Evolutionary conservation across 2,113 vertebrate species (phyloP).

Genomic region (Phocoena phocoena): DNA sequence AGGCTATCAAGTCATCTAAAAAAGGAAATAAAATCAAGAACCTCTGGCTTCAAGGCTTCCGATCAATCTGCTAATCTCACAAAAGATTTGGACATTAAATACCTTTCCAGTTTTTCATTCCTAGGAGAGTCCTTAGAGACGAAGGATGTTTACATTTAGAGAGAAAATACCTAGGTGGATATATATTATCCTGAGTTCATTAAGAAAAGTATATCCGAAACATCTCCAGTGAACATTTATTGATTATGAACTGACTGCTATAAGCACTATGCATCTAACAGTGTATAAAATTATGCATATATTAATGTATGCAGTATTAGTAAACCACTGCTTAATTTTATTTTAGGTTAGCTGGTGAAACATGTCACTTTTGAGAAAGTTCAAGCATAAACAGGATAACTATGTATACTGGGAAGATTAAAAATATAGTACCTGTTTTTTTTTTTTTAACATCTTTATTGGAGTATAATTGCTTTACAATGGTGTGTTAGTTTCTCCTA

Average conservation of each 20-base stretch:
- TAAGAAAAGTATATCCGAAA: neutral
- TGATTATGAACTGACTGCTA: neutral
- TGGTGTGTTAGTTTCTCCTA: no score
- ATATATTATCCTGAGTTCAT: neutral
- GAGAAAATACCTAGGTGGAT: neutral
- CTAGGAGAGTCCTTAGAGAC: neutral
- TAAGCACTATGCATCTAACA: neutral
- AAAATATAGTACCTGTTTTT: accelerated
- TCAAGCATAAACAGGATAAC: neutral
- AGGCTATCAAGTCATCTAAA: neutral
- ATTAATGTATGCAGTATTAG: neutral
- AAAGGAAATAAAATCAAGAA: neutral
- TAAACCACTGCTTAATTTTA: neutral
- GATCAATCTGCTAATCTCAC: neutral
- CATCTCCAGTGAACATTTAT: neutral
- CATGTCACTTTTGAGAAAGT: neutral
- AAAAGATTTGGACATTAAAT: neutral
- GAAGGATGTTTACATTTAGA: neutral
- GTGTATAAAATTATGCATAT: neutral
- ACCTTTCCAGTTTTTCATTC: neutral
- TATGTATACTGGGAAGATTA: neutral
- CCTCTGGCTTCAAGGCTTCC: neutral
- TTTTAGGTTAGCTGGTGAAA: neutral
- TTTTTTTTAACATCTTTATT: no score
- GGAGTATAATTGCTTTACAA: no score